A percentile compares a stretch with the other conserved stretches of the same genome.
phyloP scores from a whole-genome alignment of 2,797 vertebrate genomes.

The Ptychobarbus kaznakovi region DNA sequence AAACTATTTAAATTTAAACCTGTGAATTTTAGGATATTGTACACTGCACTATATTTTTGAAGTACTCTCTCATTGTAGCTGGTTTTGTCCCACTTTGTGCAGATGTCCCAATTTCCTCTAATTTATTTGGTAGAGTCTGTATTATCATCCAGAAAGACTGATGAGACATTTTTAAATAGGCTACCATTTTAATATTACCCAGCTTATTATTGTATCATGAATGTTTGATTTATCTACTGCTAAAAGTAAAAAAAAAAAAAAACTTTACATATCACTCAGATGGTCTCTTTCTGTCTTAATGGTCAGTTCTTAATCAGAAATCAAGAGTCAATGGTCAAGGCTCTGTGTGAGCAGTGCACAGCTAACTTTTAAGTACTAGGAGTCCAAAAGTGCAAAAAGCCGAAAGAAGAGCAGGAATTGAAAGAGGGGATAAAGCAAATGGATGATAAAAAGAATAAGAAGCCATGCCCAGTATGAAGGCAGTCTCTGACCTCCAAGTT shows the following conservation, averaged over 20 bases:
- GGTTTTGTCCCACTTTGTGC: neutral
- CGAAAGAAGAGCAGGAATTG: neutral
- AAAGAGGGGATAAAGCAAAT: neutral
- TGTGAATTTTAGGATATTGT: neutral
- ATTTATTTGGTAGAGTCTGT: neutral
- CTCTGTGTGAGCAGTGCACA: neutral
- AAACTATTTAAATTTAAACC: neutral
- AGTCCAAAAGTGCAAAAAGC: neutral
- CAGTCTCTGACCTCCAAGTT: slow-evolving; percentile 84
- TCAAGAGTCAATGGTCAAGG: neutral
- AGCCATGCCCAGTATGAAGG: neutral
- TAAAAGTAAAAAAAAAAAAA: neutral
- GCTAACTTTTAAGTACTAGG: slow-evolving; percentile 12
- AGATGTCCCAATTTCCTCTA: neutral
- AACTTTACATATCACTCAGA: neutral
- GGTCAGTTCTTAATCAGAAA: neutral
- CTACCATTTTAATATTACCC: neutral
- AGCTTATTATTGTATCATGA: neutral
- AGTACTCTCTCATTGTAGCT: neutral
- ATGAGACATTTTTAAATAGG: neutral
- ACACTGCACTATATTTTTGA: neutral
- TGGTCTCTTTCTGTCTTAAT: neutral
- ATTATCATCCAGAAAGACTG: neutral
- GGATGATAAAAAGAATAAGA: slow-evolving; percentile 3
- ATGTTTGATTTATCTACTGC: neutral